phyloP scores from a whole-genome alignment of 1,140 invertebrate genomes.

The Bombus sibiricus region DNA sequence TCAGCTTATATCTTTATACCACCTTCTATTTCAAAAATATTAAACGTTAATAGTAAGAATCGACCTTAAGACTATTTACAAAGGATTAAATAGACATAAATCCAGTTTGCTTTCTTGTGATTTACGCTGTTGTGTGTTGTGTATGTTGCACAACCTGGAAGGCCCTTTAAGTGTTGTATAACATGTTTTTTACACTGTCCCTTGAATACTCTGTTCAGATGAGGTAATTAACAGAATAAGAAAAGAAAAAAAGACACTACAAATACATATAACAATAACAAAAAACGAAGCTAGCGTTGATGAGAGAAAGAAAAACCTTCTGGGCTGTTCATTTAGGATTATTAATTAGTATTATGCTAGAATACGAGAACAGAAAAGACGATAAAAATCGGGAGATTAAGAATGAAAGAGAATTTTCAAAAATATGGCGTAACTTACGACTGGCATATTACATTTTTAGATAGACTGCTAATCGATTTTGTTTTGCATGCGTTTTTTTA shows the following conservation, averaged over 20 bases:
- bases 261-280: not conserved
- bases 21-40: not conserved
- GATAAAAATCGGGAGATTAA: slow-evolving; percentile 19
- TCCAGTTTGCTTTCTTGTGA: slow-evolving; percentile 36
- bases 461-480: slow-evolving; percentile 85
- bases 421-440: slow-evolving; percentile 55
- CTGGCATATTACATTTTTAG: slow-evolving; percentile 69
- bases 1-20: not conserved
- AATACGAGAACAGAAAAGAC: not conserved
- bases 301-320: not conserved
- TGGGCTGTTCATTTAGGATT: slow-evolving; percentile 48
- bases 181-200: not conserved
- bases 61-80: not conserved
- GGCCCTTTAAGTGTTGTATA: slow-evolving; percentile 26
- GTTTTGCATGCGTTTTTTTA: slow-evolving; percentile 86
- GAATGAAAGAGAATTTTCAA: slow-evolving; percentile 28
- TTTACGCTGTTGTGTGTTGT: slow-evolving; percentile 43
- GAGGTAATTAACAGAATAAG: slow-evolving; percentile 3
- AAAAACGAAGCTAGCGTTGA: not conserved
- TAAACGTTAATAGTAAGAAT: not conserved
- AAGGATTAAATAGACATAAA: slow-evolving; percentile 9
- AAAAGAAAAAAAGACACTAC: not conserved
- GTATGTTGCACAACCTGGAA: slow-evolving; percentile 58
- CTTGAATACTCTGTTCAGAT: not conserved
- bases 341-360: not conserved